Base-by-base conservation (phyloP, 1,140 invertebrate species). In the Araneus ventricosus region DNA sequence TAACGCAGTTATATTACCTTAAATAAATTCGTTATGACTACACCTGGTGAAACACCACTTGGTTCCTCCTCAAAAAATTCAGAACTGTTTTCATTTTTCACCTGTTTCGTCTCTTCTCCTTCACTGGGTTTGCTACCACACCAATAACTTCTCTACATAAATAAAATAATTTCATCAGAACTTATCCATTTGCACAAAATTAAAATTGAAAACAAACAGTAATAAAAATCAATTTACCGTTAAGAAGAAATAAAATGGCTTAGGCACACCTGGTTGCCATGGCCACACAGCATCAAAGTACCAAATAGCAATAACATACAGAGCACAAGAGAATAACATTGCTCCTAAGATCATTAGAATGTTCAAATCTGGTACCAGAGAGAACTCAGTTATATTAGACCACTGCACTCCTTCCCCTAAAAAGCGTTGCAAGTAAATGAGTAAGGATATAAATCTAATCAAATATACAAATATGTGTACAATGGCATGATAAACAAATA, bases 251-350 rank as follows among this genome's bases (percentile, higher is more conserved):
- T 94, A 67, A 61, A 94, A 88, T 22, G 96, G 96, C 92, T 95
- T 95, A 1, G 95, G 94, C 22, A 96, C 94, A 84, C 96, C 96
- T 95, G 95, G 95, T 63, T 95, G 95, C 84, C 95, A 94, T 37
- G 94, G 94, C 93, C 93, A 94, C 2, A 94, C 93, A 30, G 93
- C 94, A 94, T 96, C 95, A 52, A 95, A 93, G 70, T 95, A 95
- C 30, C 95, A 94, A 85, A 96, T 93, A 6, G 94, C 75, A 82
- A 94, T 22, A 37, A n/a, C 52, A 85, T 94, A 94, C 0, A 94
- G 6, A 24, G 94, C 37, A 84, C 91, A 94, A 61, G 94, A 94
- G 7, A 94, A 34, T 8, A 93, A 1, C 85, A 94, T 94, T 27
- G 75, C 59, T 14, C 7, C 20, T 14, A 94, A 67, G 27, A 94